phyloP scores from a whole-genome alignment of 2,113 vertebrate species.

The Chionomys nivalis region DNA sequence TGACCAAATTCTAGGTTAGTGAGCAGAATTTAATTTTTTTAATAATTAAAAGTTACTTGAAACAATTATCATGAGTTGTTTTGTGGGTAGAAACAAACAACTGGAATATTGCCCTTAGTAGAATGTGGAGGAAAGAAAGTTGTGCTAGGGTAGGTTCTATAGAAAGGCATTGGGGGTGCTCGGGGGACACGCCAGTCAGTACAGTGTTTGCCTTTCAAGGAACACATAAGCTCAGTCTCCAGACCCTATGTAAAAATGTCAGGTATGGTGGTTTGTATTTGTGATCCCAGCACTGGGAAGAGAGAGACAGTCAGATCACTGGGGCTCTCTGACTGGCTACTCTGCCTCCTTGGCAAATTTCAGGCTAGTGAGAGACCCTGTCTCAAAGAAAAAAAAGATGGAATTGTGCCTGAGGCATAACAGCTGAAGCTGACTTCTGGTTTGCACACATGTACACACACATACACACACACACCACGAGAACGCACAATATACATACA shows the following conservation, averaged over 20 bases:
- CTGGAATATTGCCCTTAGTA: background rate
- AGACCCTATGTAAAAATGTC: background rate
- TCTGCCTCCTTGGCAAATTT: background rate
- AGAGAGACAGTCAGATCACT: background rate
- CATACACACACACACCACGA: no score
- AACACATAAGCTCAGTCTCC: no score
- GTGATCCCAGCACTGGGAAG: background rate
- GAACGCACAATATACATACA: background rate
- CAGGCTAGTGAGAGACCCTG: background rate
- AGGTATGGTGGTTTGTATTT: no score
- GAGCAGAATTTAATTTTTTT: background rate
- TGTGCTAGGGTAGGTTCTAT: background rate
- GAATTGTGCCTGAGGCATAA: background rate
- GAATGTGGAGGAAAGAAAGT: background rate
- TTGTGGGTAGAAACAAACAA: background rate
- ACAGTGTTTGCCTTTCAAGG: background rate
- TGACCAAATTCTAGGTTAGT: background rate
- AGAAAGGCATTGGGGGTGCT: background rate
- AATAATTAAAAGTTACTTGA: background rate
- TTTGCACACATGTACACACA: background rate
- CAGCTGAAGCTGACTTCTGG: background rate
- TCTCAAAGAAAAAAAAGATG: background rate
- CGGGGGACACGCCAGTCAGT: background rate
- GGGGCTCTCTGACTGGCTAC: background rate
- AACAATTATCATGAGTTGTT: no score